Percentiles rank a stretch among this genome's conserved stretches.
Conservation (phyloP, 2,797 vertebrate genomes). For the Tokudaia tokunoshimensis region DNA sequence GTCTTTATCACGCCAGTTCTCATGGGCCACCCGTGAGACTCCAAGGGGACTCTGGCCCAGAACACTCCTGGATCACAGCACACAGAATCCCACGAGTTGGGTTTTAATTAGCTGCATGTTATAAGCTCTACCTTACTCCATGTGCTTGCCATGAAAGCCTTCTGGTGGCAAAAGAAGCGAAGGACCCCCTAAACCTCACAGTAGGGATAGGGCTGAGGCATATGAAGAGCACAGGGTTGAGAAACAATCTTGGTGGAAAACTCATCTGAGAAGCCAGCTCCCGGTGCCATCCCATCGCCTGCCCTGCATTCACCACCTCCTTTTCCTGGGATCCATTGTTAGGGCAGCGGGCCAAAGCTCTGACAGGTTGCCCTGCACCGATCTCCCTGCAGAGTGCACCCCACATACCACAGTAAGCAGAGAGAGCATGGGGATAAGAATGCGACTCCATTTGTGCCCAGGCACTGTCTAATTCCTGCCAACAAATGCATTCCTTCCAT, state of each 20-base stretch:
- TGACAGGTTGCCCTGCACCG: slow-evolving; percentile 1
- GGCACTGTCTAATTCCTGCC: slow-evolving; percentile 83
- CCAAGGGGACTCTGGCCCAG: background rate
- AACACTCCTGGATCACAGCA: background rate
- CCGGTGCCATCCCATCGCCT: background rate
- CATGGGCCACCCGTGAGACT: background rate
- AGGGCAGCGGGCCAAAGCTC: slow-evolving; percentile 36
- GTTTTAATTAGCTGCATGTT: background rate
- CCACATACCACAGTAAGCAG: background rate
- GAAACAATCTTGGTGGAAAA: background rate
- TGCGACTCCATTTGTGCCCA: slow-evolving; percentile 82
- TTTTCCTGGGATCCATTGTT: background rate
- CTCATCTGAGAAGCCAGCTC: background rate
- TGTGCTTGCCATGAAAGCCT: background rate
- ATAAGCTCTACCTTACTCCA: background rate
- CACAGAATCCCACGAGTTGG: background rate
- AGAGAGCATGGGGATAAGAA: slow-evolving; percentile 52
- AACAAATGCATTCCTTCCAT: slow-evolving; percentile 89
- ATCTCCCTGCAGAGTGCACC: background rate
- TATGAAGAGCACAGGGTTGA: background rate
- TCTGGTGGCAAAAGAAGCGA: background rate
- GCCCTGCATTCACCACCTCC: background rate
- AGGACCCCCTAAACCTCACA: background rate
- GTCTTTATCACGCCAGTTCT: background rate
- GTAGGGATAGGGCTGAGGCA: background rate